phyloP scores from a whole-genome alignment of 2,888 invertebrate species.

The Salpingus planirostris region DNA sequence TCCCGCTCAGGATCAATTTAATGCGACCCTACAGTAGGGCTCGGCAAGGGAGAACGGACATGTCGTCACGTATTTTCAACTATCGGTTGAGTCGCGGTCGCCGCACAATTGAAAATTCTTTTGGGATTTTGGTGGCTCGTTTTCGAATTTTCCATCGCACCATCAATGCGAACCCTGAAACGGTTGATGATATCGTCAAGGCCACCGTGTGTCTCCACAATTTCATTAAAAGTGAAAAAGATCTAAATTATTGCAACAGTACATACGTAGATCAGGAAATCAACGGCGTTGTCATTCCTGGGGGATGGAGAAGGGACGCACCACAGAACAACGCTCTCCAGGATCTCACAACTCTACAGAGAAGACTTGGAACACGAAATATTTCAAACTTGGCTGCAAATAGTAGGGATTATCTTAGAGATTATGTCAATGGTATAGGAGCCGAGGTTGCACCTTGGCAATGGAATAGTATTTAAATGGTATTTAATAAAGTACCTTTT shows the following conservation, averaged over 20 bases:
- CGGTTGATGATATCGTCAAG: neutral
- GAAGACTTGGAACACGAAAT: neutral
- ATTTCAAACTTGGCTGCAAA: neutral
- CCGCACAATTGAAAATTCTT: neutral
- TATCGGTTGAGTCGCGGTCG: neutral
- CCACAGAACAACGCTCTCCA: neutral
- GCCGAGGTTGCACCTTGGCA: too few relatives aligned
- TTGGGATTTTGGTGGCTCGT: neutral
- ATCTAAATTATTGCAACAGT: neutral
- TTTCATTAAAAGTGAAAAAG: neutral
- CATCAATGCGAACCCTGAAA: neutral
- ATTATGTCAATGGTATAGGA: neutral
- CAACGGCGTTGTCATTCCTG: neutral
- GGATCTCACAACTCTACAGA: neutral
- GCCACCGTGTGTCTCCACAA: neutral
- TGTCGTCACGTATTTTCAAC: neutral
- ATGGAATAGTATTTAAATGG: too few relatives aligned
- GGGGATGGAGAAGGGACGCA: neutral
- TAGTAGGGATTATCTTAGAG: neutral
- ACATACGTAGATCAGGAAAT: neutral
- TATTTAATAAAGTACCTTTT: too few relatives aligned
- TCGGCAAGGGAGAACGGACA: neutral
- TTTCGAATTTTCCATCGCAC: neutral
- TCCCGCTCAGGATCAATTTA: neutral
- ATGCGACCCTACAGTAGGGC: neutral